Conservation (phyloP, 2,113 vertebrate species). For the Gadus chalcogrammus region DNA sequence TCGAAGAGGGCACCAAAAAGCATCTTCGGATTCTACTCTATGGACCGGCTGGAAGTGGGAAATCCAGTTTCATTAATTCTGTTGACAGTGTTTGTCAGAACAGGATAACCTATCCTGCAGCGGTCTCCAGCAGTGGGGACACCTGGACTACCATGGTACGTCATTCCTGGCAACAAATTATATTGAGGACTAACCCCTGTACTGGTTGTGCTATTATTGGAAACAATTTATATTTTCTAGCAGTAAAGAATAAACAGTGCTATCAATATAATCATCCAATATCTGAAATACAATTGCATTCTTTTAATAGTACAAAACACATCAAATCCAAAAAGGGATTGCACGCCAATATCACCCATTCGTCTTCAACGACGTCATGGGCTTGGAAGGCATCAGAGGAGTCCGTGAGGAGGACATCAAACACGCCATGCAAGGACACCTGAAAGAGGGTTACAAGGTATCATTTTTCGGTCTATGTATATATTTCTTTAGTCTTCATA, state of each 20-base stretch:
- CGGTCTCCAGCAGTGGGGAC: neutral
- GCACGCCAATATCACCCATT: neutral
- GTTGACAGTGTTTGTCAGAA: conserved; percentile 28
- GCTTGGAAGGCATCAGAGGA: conserved; percentile 16
- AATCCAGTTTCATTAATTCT: conserved; percentile 54
- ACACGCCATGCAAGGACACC: conserved; percentile 30
- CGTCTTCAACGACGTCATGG: conserved; percentile 41
- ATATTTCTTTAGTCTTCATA: too few relatives aligned
- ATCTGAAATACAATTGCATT: neutral
- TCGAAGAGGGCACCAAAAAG: neutral
- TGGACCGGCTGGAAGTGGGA: conserved; percentile 32
- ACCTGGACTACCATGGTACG: conserved; percentile 24
- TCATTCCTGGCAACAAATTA: neutral
- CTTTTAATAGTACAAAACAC: conserved; percentile 27
- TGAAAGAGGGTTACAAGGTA: conserved; percentile 36
- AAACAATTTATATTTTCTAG: too few relatives aligned
- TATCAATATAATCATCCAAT: neutral
- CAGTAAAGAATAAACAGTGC: neutral
- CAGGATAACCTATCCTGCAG: neutral
- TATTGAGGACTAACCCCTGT: too few relatives aligned
- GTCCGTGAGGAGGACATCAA: conserved; percentile 19
- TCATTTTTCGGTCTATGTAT: too few relatives aligned
- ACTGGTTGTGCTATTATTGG: too few relatives aligned
- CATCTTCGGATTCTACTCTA: conserved; percentile 39
- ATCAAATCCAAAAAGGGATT: conserved; percentile 2